Base-by-base conservation (phyloP, 1,140 invertebrate species). In the Halesus radiatus region DNA sequence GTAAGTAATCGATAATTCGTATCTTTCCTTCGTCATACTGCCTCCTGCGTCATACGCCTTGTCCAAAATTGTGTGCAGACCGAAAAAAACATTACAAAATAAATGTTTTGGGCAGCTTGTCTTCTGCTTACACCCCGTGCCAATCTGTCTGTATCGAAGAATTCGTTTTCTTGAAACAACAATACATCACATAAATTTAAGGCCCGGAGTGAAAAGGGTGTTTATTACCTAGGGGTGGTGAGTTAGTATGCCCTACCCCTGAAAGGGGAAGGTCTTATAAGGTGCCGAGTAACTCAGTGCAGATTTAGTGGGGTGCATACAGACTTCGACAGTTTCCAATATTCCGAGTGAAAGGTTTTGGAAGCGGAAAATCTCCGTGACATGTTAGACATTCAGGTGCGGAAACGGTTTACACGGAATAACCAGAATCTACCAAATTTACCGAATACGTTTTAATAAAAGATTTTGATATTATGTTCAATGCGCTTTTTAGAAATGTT, bases 311-410 rank as follows among this genome's bases (percentile, higher is more conserved):
- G 23, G 29, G 29, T 37, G 26, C 22, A 26, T 66, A 66, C 13
- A 29, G 62, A 5, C 20, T 26, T 10, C 5, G 68, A 53, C 45
- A 54, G 37, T 20, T 66, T 53, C 68, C 68, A 72, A 72, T 72
- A 72, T 72, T 72, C 1, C 68, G 68, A 72, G 68, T 72, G 68
- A 72, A 72, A 72, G 68, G 50, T 53, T 72, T 72, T 18, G 26
- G 37, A 52, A 18, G 68, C 45, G 45, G 68, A n/a, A 72, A 72
- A 72, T 72, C 68, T 72, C 68, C 68, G 68, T 72, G 50, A 72
- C 68, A 26, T 72, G 68, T 52, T 50, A 53, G 20, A 72, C 68
- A 53, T 50, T 70, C 37, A 45, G 66, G 62, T 20, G 10, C 22
- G 62, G 62, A 66, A 66, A 66, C 62, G 66, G 66, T 23, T 70